A percentile compares a stretch with the other conserved stretches of the same genome.
phyloP scores from a whole-genome alignment of 2,113 vertebrate species.

The Labrus mixtus region DNA sequence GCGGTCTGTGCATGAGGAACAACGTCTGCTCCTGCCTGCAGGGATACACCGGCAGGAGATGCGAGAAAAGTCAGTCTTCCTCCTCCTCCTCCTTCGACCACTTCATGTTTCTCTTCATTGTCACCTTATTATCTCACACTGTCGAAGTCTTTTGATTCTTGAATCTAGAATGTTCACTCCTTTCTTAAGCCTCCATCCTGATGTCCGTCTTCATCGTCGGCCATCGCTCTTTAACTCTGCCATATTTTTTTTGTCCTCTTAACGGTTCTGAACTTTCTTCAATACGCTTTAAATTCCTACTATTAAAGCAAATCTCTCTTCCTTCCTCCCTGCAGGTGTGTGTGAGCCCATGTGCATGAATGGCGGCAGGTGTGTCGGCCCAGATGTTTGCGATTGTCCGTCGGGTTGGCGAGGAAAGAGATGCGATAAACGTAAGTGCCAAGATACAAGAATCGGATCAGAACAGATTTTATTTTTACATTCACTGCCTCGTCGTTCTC shows the following conservation, averaged over 20 bases:
- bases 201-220: no score
- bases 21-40: constrained; percentile 81
- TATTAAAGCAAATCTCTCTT: background rate
- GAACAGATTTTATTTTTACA: background rate
- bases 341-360: constrained; percentile 87
- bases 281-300: no score
- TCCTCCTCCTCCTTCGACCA: background rate
- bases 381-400: constrained; percentile 85
- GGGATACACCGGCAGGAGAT: constrained; percentile 83
- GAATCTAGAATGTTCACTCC: no score
- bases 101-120: no score
- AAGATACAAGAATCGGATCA: background rate
- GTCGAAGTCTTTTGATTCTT: no score
- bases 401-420: constrained; percentile 81
- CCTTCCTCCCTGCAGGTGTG: constrained; percentile 78
- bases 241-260: no score
- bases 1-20: constrained; percentile 83
- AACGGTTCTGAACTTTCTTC: no score
- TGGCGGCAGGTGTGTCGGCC: constrained; percentile 80
- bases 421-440: constrained; percentile 81
- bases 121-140: no score
- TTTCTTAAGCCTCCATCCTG: no score
- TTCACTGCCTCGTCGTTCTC: background rate
- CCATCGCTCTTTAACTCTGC: no score
- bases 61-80: constrained; percentile 83